Evolutionary conservation across 2,888 invertebrate species (phyloP), one percentile per base, ranked within the genome.

Genomic region (Craniophora ligustri): DNA sequence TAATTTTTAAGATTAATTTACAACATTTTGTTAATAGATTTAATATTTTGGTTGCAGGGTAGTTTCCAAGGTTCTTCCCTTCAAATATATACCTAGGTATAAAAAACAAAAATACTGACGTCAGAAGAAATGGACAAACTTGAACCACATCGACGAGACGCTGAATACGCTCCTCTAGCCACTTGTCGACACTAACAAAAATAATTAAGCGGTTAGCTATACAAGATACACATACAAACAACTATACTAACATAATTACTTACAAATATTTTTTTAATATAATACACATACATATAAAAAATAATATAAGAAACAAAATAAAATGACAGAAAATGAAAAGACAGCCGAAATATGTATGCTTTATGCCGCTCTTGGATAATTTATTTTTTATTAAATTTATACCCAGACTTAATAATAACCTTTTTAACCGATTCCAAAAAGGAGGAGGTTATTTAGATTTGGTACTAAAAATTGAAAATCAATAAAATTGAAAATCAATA

Each of bases 171-270:
- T 85, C 82, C 71, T 85, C 77, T 78, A 71, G 30, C 82, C 83
- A 74, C 82, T 89, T 75, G 89, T 66, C 19, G 90, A 84, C 30
- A 88, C 91, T 88, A 91, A 83, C 32, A 88, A 57, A 82, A 88
- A 86, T 92, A 92, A 84, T 82, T 69, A 68, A 78, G 77, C 72
- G 80, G 75, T 80, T 79, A 82, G 79, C 75, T n/a, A 26, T 26
- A 84, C 76, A 84, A 79, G 82, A 74, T 78, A 81, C 76, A 84
- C 74, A 82, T 71, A 81, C 72, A 82, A 70, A 81, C 72, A 79
- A 68, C 76, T 75, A 76, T 73, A n/a, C n/a, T n/a, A 28, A 56
- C 53, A 67, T 66, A 65, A 77, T 67, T 75, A 77, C 72, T 75
- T 65, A 76, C 59, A 74, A 59, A 72, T 70, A 62, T 11, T 42